These are phyloP conservation scores for Otocyon megalotis DNA, from an alignment of 2,113 vertebrate genomes.

Conservation along the genomic window DNA sequence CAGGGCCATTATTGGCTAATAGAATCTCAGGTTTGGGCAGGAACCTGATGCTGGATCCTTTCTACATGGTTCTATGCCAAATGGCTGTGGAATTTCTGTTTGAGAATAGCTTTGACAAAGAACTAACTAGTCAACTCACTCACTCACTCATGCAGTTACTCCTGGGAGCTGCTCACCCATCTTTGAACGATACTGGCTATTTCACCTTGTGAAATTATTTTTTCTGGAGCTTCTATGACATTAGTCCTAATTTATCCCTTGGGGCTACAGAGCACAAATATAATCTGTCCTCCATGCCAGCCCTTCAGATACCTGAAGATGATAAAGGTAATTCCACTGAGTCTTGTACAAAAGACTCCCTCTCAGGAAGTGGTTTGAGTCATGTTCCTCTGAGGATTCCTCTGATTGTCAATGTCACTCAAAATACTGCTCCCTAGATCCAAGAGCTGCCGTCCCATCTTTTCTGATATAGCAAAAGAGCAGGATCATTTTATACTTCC, in stretches of 20 bases:
- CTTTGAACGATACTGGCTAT: not conserved
- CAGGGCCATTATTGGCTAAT: not conserved
- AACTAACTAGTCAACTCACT: not conserved
- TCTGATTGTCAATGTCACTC: not conserved
- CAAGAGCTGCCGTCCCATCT: not conserved
- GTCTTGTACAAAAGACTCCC: not conserved
- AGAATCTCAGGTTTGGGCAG: not conserved
- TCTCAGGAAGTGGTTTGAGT: not conserved
- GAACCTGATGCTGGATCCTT: not conserved
- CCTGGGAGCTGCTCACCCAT: not conserved
- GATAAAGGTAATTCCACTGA: not conserved
- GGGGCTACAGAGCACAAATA: not conserved
- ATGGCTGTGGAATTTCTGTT: not conserved
- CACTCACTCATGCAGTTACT: not conserved
- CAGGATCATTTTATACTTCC: rapidly evolving
- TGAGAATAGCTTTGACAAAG: not conserved
- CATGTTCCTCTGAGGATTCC: not conserved
- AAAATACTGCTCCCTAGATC: not conserved
- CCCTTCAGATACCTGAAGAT: not conserved
- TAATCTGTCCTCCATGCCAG: not conserved
- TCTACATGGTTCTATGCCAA: not conserved
- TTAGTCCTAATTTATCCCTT: not conserved
- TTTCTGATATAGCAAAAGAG: not conserved
- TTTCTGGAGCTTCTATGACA: not conserved
- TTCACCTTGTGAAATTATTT: not conserved